Evolutionary conservation across 2,797 vertebrate species (phyloP).

Genomic region (Melanotaenia parkinsoni): DNA sequence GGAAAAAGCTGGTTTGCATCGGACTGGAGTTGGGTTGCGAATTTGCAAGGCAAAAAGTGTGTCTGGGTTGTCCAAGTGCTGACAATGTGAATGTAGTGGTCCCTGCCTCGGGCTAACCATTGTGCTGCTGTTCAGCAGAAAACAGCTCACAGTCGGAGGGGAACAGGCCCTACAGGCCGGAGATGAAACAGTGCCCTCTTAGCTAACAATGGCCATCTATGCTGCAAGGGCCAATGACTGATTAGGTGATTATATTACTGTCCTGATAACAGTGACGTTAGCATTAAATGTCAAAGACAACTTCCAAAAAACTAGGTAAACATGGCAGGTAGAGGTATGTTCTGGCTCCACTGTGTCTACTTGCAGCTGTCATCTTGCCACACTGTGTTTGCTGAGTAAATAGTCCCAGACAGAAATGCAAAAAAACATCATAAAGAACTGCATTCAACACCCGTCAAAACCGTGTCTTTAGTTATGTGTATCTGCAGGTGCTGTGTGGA

Average conservation of each 20-base stretch:
- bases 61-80: slow-evolving; percentile 36
- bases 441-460: not conserved
- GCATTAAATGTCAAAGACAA: slow-evolving; percentile 42
- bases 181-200: slow-evolving; percentile 31
- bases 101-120: slow-evolving; percentile 39
- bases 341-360: slow-evolving; percentile 43
- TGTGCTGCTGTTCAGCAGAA: slow-evolving; percentile 64
- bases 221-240: slow-evolving; percentile 11
- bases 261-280: slow-evolving; percentile 25
- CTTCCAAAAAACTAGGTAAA: slow-evolving; percentile 24
- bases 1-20: slow-evolving; percentile 68
- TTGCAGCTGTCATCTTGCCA: slow-evolving; percentile 37
- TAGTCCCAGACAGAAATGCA: slow-evolving; percentile 30
- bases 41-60: slow-evolving; percentile 79
- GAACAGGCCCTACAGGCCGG: slow-evolving; percentile 30
- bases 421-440: slow-evolving; percentile 9
- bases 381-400: slow-evolving; percentile 58
- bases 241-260: slow-evolving; percentile 22
- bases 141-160: slow-evolving; percentile 39
- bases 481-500: not conserved
- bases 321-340: slow-evolving; percentile 4
- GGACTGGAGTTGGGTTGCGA: slow-evolving; percentile 46
- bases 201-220: slow-evolving; percentile 10
- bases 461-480: not conserved
- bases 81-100: slow-evolving; percentile 54